These are phyloP conservation scores for Hemithea aestivaria DNA, from an alignment of 2,888 invertebrate genomes.

Conservation along the genomic window DNA sequence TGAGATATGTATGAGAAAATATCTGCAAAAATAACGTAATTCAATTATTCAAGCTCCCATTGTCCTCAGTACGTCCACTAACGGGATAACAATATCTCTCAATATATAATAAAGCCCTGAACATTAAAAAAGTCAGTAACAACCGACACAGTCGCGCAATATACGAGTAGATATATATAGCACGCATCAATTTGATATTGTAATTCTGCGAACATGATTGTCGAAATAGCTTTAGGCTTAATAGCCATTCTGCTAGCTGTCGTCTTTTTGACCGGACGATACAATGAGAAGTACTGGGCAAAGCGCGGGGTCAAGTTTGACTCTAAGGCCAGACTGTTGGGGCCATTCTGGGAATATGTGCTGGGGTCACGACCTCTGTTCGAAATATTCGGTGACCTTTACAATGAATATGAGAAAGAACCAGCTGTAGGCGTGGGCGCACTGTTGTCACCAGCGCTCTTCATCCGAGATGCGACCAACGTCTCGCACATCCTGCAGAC, in stretches of 20 bases:
- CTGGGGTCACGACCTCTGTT: conserved; percentile 5
- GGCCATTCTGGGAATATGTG: conserved; percentile 7
- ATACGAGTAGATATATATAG: no score
- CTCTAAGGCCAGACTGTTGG: conserved; percentile 11
- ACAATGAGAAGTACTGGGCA: conserved; percentile 45
- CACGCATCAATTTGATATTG: no score
- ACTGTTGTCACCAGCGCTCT: conserved; percentile 27
- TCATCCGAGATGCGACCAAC: conserved; percentile 36
- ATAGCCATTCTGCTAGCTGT: conserved; percentile 1
- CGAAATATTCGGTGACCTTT: conserved; percentile 28
- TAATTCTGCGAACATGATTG: conserved; percentile 4
- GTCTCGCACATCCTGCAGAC: conserved; percentile 36
- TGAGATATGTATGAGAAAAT: no score
- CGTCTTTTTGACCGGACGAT: conserved; percentile 6
- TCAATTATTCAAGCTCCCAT: no score
- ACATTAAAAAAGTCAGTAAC: no score
- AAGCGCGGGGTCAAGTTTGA: conserved; percentile 34
- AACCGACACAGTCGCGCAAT: no score
- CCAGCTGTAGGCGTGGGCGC: conserved; percentile 38
- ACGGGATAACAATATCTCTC: no score
- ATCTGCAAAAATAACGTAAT: no score
- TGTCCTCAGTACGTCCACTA: no score
- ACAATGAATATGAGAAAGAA: conserved; percentile 36
- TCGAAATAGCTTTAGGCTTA: conserved; percentile 8
- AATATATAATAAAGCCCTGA: no score